Conservation (phyloP, 35 echinoderm and acorn worm genomes). For the Holothuria glaberrima region DNA sequence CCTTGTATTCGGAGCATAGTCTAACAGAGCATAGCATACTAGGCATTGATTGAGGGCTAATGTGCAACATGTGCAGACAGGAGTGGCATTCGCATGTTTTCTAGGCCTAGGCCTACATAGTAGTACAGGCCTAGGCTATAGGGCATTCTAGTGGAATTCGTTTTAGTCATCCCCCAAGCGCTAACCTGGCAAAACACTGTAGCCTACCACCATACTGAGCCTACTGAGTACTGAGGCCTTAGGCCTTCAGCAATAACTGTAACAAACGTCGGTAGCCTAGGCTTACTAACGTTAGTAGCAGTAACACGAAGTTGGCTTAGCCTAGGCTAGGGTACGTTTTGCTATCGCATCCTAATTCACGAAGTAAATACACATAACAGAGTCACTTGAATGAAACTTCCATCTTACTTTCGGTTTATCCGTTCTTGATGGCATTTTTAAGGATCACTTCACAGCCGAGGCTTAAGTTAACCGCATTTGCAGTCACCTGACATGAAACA, state of each 20-base stretch:
- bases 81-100: too few relatives aligned
- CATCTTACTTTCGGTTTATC: conserved; percentile 2
- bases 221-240: too few relatives aligned
- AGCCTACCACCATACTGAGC: too few relatives aligned
- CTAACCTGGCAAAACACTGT: too few relatives aligned
- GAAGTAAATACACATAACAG: background rate
- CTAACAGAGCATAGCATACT: too few relatives aligned
- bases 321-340: background rate
- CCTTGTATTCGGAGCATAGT: too few relatives aligned
- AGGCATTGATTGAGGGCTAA: too few relatives aligned
- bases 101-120: too few relatives aligned
- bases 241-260: background rate
- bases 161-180: too few relatives aligned
- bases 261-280: background rate
- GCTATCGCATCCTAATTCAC: background rate
- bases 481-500: background rate
- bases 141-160: too few relatives aligned
- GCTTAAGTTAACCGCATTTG: background rate
- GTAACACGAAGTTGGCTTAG: background rate
- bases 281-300: background rate
- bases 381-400: background rate
- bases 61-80: too few relatives aligned
- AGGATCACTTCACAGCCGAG: background rate
- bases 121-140: too few relatives aligned
- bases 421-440: conserved; percentile 26